Evolutionary conservation across 2,113 vertebrate genomes (phyloP).

Genomic region (Clarias macrocephalus): DNA sequence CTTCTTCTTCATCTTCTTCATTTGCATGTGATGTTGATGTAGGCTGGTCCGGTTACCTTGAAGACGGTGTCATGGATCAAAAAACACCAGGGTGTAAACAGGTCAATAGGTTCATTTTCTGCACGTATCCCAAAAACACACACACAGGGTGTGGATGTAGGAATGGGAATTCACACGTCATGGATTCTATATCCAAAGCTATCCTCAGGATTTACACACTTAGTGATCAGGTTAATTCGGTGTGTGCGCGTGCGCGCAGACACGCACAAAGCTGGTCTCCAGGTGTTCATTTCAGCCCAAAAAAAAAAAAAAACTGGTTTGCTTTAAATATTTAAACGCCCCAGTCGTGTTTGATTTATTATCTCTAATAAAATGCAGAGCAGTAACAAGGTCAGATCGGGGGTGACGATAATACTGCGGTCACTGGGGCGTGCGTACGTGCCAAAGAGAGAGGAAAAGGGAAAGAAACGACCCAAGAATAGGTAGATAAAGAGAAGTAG

Average conservation of each 20-base stretch:
- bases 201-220: not conserved
- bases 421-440: not conserved
- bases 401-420: not conserved
- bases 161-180: not conserved
- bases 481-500: too few species aligned
- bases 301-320: not conserved
- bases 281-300: not conserved
- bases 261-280: not conserved
- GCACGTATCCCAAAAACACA: not conserved
- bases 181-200: not conserved
- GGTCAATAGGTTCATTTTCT: not conserved
- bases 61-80: not conserved
- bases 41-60: not conserved
- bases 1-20: too few species aligned
- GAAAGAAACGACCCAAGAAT: too few species aligned
- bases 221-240: not conserved
- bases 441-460: not conserved
- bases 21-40: too few species aligned
- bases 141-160: not conserved
- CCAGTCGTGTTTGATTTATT: not conserved
- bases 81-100: not conserved
- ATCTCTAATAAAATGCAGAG: not conserved
- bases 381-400: constrained; percentile 10
- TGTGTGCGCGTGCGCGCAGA: too few species aligned
- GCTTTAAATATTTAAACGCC: not conserved